Evolutionary conservation across 2,797 vertebrate species (phyloP).

Genomic region (Melopsittacus undulatus): DNA sequence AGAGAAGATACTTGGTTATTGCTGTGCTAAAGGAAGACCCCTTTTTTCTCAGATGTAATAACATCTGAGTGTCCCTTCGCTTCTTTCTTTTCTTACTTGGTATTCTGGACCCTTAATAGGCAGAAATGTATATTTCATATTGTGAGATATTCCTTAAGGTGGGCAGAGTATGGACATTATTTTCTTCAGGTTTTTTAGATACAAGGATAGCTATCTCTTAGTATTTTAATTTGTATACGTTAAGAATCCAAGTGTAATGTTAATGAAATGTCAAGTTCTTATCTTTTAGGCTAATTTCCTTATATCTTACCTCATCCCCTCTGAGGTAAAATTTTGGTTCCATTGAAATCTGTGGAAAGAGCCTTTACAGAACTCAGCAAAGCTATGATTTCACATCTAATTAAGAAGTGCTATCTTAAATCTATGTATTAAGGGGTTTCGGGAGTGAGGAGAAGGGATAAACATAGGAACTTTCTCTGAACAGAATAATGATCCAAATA

Average conservation of each 20-base stretch:
- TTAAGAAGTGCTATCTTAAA: not conserved
- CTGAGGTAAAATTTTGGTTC: not conserved
- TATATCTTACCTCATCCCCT: not conserved
- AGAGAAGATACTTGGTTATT: not conserved
- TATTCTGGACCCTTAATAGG: not conserved
- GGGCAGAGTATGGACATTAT: not conserved
- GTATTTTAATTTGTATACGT: not conserved
- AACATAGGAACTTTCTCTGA: not conserved
- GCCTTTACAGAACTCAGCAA: not conserved
- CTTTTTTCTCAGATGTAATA: not conserved
- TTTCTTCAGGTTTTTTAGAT: not conserved
- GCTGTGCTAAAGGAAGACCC: not conserved
- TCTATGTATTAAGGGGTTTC: accelerated
- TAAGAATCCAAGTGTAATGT: not conserved
- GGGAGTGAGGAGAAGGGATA: accelerated
- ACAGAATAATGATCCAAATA: not conserved
- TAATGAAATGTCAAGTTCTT: not conserved
- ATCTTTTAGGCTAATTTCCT: not conserved
- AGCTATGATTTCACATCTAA: not conserved
- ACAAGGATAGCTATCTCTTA: not conserved
- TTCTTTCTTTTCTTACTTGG: not conserved
- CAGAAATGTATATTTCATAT: not conserved
- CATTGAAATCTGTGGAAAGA: not conserved
- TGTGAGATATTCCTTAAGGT: not conserved
- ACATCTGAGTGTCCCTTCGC: not conserved